phyloP scores from a whole-genome alignment of 2,888 invertebrate species.

The Baccha elongata region DNA sequence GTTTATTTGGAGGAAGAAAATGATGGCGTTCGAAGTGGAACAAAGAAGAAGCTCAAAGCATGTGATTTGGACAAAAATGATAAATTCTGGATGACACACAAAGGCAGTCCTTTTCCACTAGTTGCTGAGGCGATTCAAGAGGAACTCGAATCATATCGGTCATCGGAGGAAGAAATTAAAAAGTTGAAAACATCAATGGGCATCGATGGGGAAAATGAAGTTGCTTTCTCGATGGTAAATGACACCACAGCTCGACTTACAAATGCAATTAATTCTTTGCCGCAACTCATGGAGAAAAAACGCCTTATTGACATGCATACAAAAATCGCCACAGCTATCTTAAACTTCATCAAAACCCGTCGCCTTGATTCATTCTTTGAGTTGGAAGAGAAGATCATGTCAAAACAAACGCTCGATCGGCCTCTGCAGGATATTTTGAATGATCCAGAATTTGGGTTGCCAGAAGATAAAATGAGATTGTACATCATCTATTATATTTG shows the following conservation, averaged over 20 bases:
- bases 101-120: constrained; percentile 95
- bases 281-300: constrained; percentile 98
- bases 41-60: constrained; percentile 90
- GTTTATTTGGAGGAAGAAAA: constrained; percentile 88
- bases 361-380: constrained; percentile 98
- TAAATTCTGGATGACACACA: constrained; percentile 96
- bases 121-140: constrained; percentile 99
- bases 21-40: constrained; percentile 83
- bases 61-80: constrained; percentile 96
- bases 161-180: constrained; percentile 98
- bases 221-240: constrained; percentile 92
- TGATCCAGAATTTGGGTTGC: constrained; percentile 93
- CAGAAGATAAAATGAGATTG: constrained; percentile 95
- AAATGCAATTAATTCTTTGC: constrained; percentile 96
- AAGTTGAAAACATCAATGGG: constrained; percentile 97
- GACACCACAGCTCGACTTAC: constrained; percentile 97
- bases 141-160: constrained; percentile 95
- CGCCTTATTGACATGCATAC: constrained; percentile 99
- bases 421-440: constrained; percentile 93
- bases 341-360: constrained; percentile 93
- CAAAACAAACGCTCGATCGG: constrained; percentile 91
- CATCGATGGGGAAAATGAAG: constrained; percentile 93
- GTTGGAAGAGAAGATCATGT: constrained; percentile 98
- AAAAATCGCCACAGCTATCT: constrained; percentile 96
- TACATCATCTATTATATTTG: constrained; percentile 97